Evolutionary conservation across 2,797 vertebrate species (phyloP), one percentile per base, ranked within the genome.

Genomic region (Sebastes melanostomus): DNA sequence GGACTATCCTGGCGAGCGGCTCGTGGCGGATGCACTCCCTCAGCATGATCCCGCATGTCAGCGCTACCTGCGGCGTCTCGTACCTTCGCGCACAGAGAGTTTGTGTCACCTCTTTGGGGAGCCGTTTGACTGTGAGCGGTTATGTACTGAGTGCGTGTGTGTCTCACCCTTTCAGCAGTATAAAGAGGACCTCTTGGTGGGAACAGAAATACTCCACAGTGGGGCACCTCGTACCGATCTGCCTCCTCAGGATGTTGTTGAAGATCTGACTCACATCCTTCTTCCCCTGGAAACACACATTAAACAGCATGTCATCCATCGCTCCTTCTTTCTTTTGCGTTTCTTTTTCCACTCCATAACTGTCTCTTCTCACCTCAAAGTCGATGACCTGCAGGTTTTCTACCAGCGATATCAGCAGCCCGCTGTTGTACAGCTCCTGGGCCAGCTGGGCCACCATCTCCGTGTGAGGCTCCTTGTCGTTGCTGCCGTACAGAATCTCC

Each of bases 221-320:
- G 72, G 98, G 98, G 89, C 96, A 97, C 84, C 98, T 95, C 6
- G 97, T 96, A 29, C 98, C 98, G n/a, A 99, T 98, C 88, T 99
- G 98, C 95, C 98, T 96, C 93, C 98, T 96, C 88, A 99, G 94
- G 94, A 99, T 98, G 95, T 99, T 99, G 96, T 99, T 99, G 86
- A 99, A 99, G 94, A 99, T 98, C 95, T 99, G 98, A 92, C 98
- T 98, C 83, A 99, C 98, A 0, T 99, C 98, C 89, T 99, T 99
- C 93, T 99, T 99, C 13, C 98, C 98, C 98, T 99, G 93, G 83
- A 59, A 75, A 76, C 50, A 63, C 27, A 72, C 25, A 9, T 20
- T n/a, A 20, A 9, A 52, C 46, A 50, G 16, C 16, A 50, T 20
- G 16, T 50, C 46, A 9, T 50, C 16, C 18, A 20, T 36, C 10